phyloP scores from a whole-genome alignment of 2,888 invertebrate species.

The Callyntrura sp. region DNA sequence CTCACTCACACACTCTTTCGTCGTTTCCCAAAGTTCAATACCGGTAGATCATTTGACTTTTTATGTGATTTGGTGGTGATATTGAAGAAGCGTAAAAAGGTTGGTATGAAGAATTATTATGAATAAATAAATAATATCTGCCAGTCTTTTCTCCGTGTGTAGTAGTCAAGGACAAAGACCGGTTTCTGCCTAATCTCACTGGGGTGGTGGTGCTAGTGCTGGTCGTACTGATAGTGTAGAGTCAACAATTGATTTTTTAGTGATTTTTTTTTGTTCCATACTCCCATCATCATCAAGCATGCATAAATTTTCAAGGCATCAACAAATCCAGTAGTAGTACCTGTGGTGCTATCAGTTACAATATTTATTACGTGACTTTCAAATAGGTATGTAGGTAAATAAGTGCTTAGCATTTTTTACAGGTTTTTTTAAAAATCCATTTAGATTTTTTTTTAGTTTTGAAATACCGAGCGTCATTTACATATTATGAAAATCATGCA shows the following conservation, averaged over 20 bases:
- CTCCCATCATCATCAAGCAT: not conserved
- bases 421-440: too few relatives aligned
- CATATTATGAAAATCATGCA: too few relatives aligned
- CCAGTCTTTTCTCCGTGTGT: slow-evolving; percentile 15
- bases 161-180: slow-evolving; percentile 73
- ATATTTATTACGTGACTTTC: not conserved
- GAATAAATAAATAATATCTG: slow-evolving; percentile 41
- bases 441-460: too few relatives aligned
- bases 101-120: slow-evolving; percentile 49
- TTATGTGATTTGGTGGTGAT: slow-evolving; percentile 58
- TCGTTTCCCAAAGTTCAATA: slow-evolving; percentile 74
- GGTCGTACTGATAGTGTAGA: slow-evolving; percentile 13
- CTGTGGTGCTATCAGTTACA: not conserved
- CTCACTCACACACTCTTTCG: too few relatives aligned
- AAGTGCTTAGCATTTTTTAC: too few relatives aligned
- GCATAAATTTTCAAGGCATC: not conserved
- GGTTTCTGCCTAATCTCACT: slow-evolving; percentile 62
- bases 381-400: too few relatives aligned
- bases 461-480: too few relatives aligned
- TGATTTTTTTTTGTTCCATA: not conserved
- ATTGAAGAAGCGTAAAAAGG: slow-evolving; percentile 19
- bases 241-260: slow-evolving; percentile 55
- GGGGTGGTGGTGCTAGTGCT: not conserved
- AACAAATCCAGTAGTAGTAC: not conserved
- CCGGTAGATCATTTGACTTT: slow-evolving; percentile 73